Conservation (phyloP, 2,888 invertebrate species). For the Tetramorium bicarinatum region DNA sequence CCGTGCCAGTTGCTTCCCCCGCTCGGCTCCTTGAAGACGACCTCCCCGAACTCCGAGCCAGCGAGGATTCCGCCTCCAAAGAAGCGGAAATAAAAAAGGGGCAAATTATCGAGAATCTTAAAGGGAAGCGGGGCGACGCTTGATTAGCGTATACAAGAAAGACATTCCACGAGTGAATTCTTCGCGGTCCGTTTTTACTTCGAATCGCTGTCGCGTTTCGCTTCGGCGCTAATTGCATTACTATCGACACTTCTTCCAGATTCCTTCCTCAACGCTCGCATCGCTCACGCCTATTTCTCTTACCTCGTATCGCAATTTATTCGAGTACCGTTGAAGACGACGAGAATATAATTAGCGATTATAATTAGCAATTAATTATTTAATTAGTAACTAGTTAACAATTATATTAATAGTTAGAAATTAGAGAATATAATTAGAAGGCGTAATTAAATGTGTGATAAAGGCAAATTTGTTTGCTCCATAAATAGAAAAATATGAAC, state of each 20-base stretch:
- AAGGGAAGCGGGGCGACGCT: slow-evolving; percentile 33
- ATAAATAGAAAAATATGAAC: neutral
- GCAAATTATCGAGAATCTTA: slow-evolving; percentile 63
- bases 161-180: slow-evolving; percentile 72
- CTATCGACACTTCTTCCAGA: slow-evolving; percentile 68
- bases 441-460: neutral
- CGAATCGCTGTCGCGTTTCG: slow-evolving; percentile 51
- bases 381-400: neutral
- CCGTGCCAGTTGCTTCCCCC: neutral
- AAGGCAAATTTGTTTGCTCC: neutral
- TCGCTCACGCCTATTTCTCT: neutral
- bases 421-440: slow-evolving; percentile 4
- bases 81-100: slow-evolving; percentile 44
- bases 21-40: slow-evolving; percentile 37
- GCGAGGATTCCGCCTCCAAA: slow-evolving; percentile 43
- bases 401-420: neutral
- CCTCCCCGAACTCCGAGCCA: slow-evolving; percentile 25
- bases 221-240: slow-evolving; percentile 72
- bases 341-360: slow-evolving; percentile 16
- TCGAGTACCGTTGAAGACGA: neutral
- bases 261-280: slow-evolving; percentile 19
- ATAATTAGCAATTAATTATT: neutral
- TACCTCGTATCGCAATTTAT: neutral
- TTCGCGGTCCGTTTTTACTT: slow-evolving; percentile 63
- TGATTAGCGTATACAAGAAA: slow-evolving; percentile 75